A percentile compares a stretch with the other conserved stretches of the same genome.
Conservation (phyloP, 2,113 vertebrate species). For the Origma solitaria region DNA sequence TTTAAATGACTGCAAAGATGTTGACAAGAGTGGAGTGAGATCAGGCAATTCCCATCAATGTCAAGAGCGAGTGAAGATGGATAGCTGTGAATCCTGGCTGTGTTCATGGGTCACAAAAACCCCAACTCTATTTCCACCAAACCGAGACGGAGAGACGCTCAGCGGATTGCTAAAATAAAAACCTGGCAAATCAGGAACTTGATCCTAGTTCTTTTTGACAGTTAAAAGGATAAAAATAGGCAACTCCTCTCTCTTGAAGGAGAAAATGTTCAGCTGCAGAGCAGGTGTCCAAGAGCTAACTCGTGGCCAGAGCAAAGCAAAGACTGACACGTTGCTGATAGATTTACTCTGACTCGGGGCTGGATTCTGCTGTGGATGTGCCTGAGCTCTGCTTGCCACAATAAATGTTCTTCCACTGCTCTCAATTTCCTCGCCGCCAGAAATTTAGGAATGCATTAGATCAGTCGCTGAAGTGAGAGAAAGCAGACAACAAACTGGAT, state of each 20-base stretch:
- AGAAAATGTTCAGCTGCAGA: background rate
- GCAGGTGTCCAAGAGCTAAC: background rate
- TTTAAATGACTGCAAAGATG: background rate
- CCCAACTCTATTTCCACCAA: background rate
- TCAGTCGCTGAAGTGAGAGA: background rate
- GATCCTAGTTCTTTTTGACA: background rate
- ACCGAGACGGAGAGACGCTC: background rate
- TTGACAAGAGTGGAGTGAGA: background rate
- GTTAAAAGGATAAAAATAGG: background rate
- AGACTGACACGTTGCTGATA: rapidly evolving
- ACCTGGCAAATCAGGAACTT: background rate
- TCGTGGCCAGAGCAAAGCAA: background rate
- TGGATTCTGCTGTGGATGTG: background rate
- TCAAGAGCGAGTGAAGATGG: background rate
- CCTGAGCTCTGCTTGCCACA: background rate
- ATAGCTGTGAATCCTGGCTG: background rate
- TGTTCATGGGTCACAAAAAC: background rate
- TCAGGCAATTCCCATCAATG: background rate
- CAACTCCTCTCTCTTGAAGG: background rate
- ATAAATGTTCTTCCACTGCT: background rate
- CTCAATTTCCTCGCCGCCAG: background rate
- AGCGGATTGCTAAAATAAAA: background rate
- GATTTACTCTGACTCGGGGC: background rate
- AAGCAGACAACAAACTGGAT: background rate
- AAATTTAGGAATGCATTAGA: background rate